Evolutionary conservation across 2,888 invertebrate species (phyloP).

Genomic region (Nephrotoma guestfalica): DNA sequence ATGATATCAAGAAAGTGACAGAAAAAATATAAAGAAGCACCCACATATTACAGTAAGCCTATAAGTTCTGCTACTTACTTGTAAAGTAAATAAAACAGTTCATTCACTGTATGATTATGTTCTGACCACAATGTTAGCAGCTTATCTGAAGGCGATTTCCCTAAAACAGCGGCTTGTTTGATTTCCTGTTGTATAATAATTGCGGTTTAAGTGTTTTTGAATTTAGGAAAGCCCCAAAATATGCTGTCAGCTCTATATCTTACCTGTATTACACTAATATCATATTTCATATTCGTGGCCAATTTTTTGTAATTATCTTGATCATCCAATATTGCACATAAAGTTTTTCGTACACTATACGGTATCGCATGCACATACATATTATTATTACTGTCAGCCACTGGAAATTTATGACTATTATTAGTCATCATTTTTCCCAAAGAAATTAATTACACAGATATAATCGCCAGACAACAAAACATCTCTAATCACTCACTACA

Average conservation of each 20-base stretch:
- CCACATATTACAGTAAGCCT: neutral
- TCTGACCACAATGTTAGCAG: slow-evolving; percentile 68
- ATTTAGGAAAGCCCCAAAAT: neutral
- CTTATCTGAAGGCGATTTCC: slow-evolving; percentile 55
- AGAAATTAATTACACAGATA: neutral
- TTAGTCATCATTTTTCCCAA: neutral
- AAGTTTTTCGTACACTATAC: slow-evolving; percentile 45
- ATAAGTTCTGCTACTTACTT: neutral
- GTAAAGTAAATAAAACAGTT: slow-evolving; percentile 41
- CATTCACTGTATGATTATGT: slow-evolving; percentile 64
- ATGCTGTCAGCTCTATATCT: neutral
- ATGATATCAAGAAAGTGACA: too few species aligned
- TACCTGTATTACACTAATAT: neutral
- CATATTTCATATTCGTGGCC: slow-evolving; percentile 34
- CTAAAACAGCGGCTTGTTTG: slow-evolving; percentile 37
- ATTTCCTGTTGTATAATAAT: slow-evolving; percentile 31
- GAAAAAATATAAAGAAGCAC: neutral
- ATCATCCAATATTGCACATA: slow-evolving; percentile 65
- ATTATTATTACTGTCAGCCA: neutral
- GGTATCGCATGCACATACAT: slow-evolving; percentile 62
- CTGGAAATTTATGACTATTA: neutral
- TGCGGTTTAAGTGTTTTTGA: neutral
- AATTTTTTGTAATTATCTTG: slow-evolving; percentile 69
- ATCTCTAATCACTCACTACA: neutral
- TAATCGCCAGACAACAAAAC: neutral